These are phyloP conservation scores for Brachyistius frenatus DNA, from an alignment of 2,113 vertebrate species.

Conservation along the genomic window DNA sequence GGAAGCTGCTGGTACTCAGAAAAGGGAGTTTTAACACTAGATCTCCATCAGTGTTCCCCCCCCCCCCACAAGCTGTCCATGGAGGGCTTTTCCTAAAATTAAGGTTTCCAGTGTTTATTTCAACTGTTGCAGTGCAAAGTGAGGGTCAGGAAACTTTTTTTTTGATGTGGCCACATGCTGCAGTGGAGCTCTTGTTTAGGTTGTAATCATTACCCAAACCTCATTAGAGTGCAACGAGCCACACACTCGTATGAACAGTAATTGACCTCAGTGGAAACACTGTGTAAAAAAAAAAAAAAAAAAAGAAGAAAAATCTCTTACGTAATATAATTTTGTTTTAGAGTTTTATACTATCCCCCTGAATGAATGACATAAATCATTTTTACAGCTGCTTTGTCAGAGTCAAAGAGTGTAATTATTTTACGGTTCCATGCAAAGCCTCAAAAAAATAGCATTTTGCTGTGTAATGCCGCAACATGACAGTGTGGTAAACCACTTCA, in stretches of 20 bases:
- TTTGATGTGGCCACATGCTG: slow-evolving; percentile 27
- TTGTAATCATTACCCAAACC: slow-evolving; percentile 74
- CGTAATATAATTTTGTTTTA: slow-evolving; percentile 71
- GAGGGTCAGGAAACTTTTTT: too few species aligned
- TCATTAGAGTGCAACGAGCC: slow-evolving; percentile 74
- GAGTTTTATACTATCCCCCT: slow-evolving; percentile 61
- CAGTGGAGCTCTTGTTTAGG: slow-evolving; percentile 53
- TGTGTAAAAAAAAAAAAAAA: slow-evolving; percentile 18
- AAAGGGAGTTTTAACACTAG: slow-evolving; percentile 36
- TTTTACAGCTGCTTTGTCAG: slow-evolving; percentile 60
- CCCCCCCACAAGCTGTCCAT: background rate
- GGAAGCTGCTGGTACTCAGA: slow-evolving; percentile 9
- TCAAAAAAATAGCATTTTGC: slow-evolving; percentile 18
- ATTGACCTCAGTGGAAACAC: slow-evolving; percentile 69
- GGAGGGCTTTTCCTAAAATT: slow-evolving; percentile 15
- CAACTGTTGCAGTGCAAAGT: background rate
- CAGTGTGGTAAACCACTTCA: slow-evolving; percentile 17
- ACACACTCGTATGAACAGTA: slow-evolving; percentile 64
- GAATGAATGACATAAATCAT: slow-evolving; percentile 76
- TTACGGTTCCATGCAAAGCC: slow-evolving; percentile 29
- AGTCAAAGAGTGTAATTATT: slow-evolving; percentile 34
- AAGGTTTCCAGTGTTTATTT: slow-evolving; percentile 19
- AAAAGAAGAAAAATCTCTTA: background rate
- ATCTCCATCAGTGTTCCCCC: slow-evolving; percentile 12
- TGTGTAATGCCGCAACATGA: background rate